Evolutionary conservation across 92 coral and sea anemone species (phyloP).

Genomic region (Hydrozoanthus gracilis): DNA sequence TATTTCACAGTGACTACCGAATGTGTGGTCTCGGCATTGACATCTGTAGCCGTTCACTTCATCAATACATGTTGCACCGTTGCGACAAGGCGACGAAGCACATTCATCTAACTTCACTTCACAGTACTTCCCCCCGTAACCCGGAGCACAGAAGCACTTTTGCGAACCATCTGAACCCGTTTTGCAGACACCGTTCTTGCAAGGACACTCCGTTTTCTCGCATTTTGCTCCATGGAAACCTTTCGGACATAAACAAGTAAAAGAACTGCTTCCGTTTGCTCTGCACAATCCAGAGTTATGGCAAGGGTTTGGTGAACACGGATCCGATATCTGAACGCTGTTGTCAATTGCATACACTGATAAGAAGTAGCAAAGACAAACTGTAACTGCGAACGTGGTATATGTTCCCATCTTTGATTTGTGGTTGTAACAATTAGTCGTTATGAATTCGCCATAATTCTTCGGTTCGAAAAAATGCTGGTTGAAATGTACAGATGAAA

Average conservation of each 20-base stretch:
- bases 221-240: conserved; percentile 85
- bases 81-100: conserved; percentile 89
- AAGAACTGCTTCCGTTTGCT: conserved; percentile 69
- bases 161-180: conserved; percentile 66
- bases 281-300: conserved; percentile 83
- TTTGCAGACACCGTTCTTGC: conserved; percentile 80
- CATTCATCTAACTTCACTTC: conserved; percentile 91
- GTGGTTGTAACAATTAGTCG: not conserved
- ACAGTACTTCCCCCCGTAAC: conserved; percentile 84
- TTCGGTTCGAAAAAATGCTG: conserved; percentile 5
- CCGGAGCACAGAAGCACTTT: conserved; percentile 83
- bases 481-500: conserved; percentile 26
- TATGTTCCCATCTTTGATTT: conserved; percentile 37
- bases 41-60: conserved; percentile 89
- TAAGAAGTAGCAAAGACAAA: conserved; percentile 33
- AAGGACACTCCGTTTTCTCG: conserved; percentile 81
- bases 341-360: conserved; percentile 7
- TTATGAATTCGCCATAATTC: conserved; percentile 1
- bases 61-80: conserved; percentile 91
- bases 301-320: conserved; percentile 93
- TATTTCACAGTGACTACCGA: conserved; percentile 92
- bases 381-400: not conserved
- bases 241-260: conserved; percentile 78
- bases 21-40: conserved; percentile 75
- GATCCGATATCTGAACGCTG: conserved; percentile 51